These are phyloP conservation scores for Hydraecia micacea DNA, from an alignment of 2,888 invertebrate genomes.

Conservation along the genomic window DNA sequence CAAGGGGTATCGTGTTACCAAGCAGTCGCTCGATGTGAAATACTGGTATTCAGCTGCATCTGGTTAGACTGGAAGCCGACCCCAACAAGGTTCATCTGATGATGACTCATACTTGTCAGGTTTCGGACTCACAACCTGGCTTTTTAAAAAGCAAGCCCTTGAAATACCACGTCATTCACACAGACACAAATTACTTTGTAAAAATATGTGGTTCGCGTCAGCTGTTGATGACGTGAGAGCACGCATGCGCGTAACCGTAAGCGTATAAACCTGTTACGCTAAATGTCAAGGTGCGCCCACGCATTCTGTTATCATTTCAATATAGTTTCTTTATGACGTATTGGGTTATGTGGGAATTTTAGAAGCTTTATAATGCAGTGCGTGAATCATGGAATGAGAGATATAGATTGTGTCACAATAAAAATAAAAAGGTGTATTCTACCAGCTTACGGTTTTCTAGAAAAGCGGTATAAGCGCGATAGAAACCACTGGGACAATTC, in stretches of 20 bases:
- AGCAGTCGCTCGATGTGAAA: no score
- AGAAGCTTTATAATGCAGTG: not conserved
- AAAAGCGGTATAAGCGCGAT: no score
- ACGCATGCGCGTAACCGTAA: constrained; percentile 52
- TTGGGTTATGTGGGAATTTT: not conserved
- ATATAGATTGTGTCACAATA: no score
- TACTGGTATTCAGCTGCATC: no score
- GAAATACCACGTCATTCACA: not conserved
- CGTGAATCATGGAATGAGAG: not conserved
- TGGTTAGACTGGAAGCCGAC: no score
- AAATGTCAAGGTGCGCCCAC: constrained; percentile 61
- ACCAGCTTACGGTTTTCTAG: no score
- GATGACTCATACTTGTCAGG: not conserved
- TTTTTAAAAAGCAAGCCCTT: not conserved
- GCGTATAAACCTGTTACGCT: constrained; percentile 32
- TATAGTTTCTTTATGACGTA: constrained; percentile 30
- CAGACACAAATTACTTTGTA: not conserved
- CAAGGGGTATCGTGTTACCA: no score
- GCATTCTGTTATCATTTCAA: constrained; percentile 20
- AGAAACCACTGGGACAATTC: no score
- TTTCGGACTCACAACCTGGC: no score
- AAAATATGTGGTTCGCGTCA: constrained; percentile 24
- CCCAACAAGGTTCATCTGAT: no score
- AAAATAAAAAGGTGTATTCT: no score
- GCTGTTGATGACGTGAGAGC: constrained; percentile 42